Percentiles rank a stretch among this genome's conserved stretches.
Conservation (phyloP, 2,113 vertebrate species). For the Epinephelus fuscoguttatus region DNA sequence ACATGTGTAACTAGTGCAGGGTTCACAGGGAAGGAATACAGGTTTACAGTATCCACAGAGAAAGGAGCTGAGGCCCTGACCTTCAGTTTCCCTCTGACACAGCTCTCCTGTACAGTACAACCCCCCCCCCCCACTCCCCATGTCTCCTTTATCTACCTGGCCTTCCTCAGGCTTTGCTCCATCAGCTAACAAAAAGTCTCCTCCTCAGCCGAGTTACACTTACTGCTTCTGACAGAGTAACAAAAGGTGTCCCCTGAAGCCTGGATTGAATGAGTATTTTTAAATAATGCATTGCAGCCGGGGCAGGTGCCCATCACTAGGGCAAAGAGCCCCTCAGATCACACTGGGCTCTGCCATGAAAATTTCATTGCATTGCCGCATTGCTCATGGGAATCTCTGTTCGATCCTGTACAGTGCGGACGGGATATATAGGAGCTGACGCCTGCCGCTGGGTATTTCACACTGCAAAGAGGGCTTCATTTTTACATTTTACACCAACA, state of each 20-base stretch:
- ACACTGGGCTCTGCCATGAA: constrained; percentile 74
- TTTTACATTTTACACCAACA: constrained; percentile 42
- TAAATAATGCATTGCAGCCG: constrained; percentile 80
- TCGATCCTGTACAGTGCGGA: constrained; percentile 55
- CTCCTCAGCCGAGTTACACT: constrained; percentile 66
- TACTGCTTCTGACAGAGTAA: constrained; percentile 78
- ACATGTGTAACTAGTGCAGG: constrained; percentile 52
- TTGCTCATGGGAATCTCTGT: constrained; percentile 68
- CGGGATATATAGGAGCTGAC: constrained; percentile 45
- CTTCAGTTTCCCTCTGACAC: constrained; percentile 60
- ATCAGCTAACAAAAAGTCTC: constrained; percentile 40
- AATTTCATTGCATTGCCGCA: constrained; percentile 76
- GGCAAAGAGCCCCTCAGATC: constrained; percentile 78
- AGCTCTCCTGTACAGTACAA: constrained; percentile 36
- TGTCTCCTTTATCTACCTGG: constrained; percentile 53
- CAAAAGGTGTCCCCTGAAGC: constrained; percentile 81
- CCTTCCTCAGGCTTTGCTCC: constrained; percentile 43
- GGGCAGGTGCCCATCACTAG: constrained; percentile 76
- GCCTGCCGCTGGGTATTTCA: constrained; percentile 61
- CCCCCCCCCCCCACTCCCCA: constrained; percentile 2
- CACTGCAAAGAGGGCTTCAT: constrained; percentile 22
- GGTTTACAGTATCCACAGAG: constrained; percentile 27
- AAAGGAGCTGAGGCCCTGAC: constrained; percentile 45
- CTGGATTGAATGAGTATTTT: constrained; percentile 79
- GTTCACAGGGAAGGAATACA: constrained; percentile 38